Base-by-base conservation (phyloP, 2,888 invertebrate species). In the Drosophila subsilvestris region DNA sequence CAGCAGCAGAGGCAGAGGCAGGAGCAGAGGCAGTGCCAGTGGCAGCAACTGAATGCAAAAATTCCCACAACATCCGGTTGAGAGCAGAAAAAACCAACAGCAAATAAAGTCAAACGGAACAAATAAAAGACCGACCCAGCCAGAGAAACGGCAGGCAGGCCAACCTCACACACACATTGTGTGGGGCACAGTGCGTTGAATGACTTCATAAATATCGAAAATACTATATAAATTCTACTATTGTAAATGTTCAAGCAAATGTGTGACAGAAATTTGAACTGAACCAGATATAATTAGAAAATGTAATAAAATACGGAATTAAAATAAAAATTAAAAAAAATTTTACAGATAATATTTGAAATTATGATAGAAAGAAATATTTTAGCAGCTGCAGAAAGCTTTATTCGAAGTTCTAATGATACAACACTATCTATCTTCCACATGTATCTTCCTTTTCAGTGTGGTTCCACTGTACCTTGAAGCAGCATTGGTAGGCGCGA, bases 41-140 rank as follows among this genome's bases (percentile, higher is more conserved):
- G 54, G 53, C 69, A 65, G 44, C 56, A 58, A 17, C 69, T 60
- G 76, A 85, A 88, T 85, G 85, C 89, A 80, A 86, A 85, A 85
- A 86, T 86, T 85, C 89, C 89, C 85, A 85, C 89, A 85, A 85
- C 85, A 85, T 85, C 85, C 85, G 85, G 89, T 88, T 84, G 69
- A 73, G 76, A 76, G 87, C 89, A 76, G 74, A 66, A 83, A 37
- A 67, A 76, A 76, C 58, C 44, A 57, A 53, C 55, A 45, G 29
- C 44, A 44, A 65, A 71, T 63, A 53, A 58, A 51, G n/a, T 37
- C 44, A 85, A 85, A 77, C 83, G 80, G 80, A 88, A 88, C 78
- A 82, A 83, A 86, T 80, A 88, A 86, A 88, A 37, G 37, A 37
- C 37, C 14, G 37, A 77, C 62, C 63, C 69, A 75, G 55, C 54